Evolutionary conservation across 37 sponge, comb jelly and placozoan species (phyloP).

Genomic region (Theonella swinhoei): DNA sequence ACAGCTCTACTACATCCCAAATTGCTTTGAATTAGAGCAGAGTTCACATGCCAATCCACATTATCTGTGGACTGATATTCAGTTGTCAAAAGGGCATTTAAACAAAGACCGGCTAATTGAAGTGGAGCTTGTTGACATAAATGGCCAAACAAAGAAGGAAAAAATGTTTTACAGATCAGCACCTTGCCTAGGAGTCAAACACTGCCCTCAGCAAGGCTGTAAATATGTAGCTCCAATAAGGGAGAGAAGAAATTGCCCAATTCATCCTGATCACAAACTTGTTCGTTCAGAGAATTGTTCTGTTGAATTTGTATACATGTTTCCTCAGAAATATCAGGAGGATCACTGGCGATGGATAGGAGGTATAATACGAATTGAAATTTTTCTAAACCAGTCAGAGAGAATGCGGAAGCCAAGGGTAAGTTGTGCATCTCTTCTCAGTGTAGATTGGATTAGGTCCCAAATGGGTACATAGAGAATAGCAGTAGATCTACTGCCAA

Average conservation of each 20-base stretch:
- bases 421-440: too few relatives aligned
- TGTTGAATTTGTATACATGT: conserved; percentile 5
- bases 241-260: neutral
- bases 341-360: neutral
- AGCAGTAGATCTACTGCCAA: too few relatives aligned
- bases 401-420: too few relatives aligned
- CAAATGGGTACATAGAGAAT: too few relatives aligned
- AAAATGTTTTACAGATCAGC: conserved; percentile 1
- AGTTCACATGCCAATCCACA: neutral
- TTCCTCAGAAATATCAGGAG: neutral
- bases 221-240: conserved; percentile 3
- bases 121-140: neutral
- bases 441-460: too few relatives aligned
- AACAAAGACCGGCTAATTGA: neutral
- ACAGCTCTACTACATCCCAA: neutral
- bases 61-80: too few relatives aligned
- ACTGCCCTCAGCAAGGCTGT: conserved; percentile 2
- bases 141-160: neutral
- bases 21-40: neutral
- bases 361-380: neutral
- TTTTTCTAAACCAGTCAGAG: too few relatives aligned
- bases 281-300: neutral
- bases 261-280: neutral
- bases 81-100: neutral
- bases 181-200: conserved; percentile 13